These are phyloP conservation scores for Heteromurus nitidus DNA, from an alignment of 2,888 invertebrate species.

Conservation along the genomic window DNA sequence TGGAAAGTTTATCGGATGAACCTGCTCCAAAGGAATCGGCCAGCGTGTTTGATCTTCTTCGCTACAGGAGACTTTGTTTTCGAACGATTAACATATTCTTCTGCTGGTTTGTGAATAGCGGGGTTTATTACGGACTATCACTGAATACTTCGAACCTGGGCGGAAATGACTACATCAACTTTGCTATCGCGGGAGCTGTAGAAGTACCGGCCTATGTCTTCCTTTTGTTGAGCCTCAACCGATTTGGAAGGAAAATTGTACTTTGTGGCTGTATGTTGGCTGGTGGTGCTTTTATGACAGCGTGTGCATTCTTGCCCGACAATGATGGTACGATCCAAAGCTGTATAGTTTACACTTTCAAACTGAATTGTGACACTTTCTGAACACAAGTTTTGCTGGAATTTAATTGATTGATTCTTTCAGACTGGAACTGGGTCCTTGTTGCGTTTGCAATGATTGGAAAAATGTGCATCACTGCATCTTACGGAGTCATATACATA, in stretches of 20 bases:
- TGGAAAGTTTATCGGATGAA: conserved; percentile 74
- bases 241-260: conserved; percentile 83
- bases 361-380: no score
- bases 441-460: conserved; percentile 83
- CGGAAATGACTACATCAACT: conserved; percentile 84
- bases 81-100: conserved; percentile 80
- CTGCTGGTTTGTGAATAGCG: conserved; percentile 86
- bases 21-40: conserved; percentile 41
- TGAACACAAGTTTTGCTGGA: no score
- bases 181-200: conserved; percentile 84
- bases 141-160: conserved; percentile 85
- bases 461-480: conserved; percentile 84
- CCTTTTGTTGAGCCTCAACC: conserved; percentile 81
- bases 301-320: conserved; percentile 70
- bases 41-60: conserved; percentile 75
- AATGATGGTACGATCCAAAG: conserved; percentile 23
- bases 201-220: conserved; percentile 85
- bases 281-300: conserved; percentile 71
- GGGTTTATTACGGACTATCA: conserved; percentile 86
- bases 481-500: conserved; percentile 84
- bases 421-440: conserved; percentile 73
- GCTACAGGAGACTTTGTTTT: conserved; percentile 79
- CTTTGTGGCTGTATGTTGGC: conserved; percentile 81
- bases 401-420: not conserved
- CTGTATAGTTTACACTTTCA: not conserved